Conservation (phyloP, 2,113 vertebrate species). For the Rafetus swinhoei region DNA sequence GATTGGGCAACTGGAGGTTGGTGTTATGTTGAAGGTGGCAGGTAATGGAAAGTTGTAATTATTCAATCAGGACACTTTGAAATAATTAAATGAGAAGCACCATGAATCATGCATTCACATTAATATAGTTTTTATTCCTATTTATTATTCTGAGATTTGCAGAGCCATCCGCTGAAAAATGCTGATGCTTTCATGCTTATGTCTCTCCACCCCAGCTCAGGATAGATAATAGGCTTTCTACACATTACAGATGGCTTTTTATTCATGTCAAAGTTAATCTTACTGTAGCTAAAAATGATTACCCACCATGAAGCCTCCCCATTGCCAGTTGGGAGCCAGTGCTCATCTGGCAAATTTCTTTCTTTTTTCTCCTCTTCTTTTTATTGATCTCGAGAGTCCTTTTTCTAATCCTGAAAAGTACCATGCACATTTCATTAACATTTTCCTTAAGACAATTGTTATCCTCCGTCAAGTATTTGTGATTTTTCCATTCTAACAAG, state of each 20-base stretch:
- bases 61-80: background rate
- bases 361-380: background rate
- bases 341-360: constrained; percentile 13
- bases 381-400: constrained; percentile 15
- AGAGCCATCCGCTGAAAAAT: background rate
- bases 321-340: rapidly evolving
- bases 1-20: background rate
- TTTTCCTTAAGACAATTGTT: constrained; percentile 59
- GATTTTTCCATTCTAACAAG: background rate
- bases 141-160: constrained; percentile 20
- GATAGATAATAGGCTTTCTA: constrained; percentile 32
- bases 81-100: constrained; percentile 24
- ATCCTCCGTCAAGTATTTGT: constrained; percentile 28
- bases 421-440: constrained; percentile 62
- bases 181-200: background rate
- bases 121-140: background rate
- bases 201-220: background rate
- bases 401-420: constrained; percentile 28
- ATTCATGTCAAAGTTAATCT: constrained; percentile 30
- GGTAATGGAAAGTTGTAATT: constrained; percentile 18
- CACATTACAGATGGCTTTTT: constrained; percentile 27
- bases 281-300: constrained; percentile 35
- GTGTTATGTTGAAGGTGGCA: background rate
- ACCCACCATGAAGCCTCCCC: background rate
- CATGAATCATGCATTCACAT: background rate